Percentiles rank a stretch among this genome's conserved stretches.
Evolutionary conservation across 2,113 vertebrate genomes (phyloP).

Genomic region (Hippocampus abdominalis): DNA sequence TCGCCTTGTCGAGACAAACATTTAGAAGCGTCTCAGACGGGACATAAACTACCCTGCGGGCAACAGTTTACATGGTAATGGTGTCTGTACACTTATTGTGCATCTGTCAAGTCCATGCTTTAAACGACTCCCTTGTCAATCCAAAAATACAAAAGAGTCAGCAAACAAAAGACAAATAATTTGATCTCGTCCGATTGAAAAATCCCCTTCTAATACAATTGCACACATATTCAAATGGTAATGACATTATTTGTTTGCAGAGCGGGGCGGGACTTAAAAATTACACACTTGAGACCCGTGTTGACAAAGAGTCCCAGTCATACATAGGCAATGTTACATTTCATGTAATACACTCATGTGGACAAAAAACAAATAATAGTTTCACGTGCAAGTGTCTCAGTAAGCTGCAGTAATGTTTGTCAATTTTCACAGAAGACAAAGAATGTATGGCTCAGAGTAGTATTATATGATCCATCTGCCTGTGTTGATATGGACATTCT

Average conservation of each 20-base stretch:
- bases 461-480: too few species aligned
- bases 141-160: slow-evolving; percentile 40
- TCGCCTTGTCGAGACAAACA: slow-evolving; percentile 32
- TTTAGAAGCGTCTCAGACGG: slow-evolving; percentile 32
- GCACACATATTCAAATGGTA: slow-evolving; percentile 46
- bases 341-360: not conserved
- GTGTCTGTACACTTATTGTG: slow-evolving; percentile 28
- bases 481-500: too few species aligned
- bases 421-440: too few species aligned
- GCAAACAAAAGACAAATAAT: slow-evolving; percentile 40
- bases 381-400: too few species aligned
- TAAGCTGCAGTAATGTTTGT: too few species aligned
- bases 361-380: too few species aligned
- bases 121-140: slow-evolving; percentile 46
- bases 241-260: slow-evolving; percentile 16
- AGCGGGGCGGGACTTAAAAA: not conserved
- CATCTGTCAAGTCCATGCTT: slow-evolving; percentile 6
- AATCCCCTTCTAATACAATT: slow-evolving; percentile 56
- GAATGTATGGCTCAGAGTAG: too few species aligned
- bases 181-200: slow-evolving; percentile 31
- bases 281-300: not conserved
- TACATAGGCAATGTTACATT: not conserved
- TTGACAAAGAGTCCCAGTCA: not conserved
- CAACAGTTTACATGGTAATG: slow-evolving; percentile 39
- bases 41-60: slow-evolving; percentile 12